Conservation (phyloP, 2,888 invertebrate species). For the Eremobia ochroleuca region DNA sequence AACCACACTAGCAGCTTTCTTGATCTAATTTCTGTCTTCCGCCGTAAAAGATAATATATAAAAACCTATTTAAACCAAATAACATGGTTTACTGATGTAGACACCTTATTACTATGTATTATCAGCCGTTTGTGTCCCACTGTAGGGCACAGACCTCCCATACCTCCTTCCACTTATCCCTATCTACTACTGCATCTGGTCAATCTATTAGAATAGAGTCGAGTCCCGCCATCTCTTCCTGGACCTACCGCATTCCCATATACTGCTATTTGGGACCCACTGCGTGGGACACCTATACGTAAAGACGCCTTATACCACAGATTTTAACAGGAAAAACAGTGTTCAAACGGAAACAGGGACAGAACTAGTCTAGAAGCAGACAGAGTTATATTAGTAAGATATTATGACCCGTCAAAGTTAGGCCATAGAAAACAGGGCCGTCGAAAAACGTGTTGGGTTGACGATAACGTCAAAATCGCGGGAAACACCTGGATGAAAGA, state of each 20-base stretch:
- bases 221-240: not conserved
- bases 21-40: no score
- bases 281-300: not conserved
- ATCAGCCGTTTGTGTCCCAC: not conserved
- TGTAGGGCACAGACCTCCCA: not conserved
- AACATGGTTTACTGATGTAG: no score
- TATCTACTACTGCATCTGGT: not conserved
- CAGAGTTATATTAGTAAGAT: not conserved
- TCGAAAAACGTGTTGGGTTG: no score
- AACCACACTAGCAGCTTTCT: no score
- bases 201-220: not conserved
- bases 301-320: not conserved
- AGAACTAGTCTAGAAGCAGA: not conserved
- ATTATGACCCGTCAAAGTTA: not conserved
- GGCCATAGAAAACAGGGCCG: not conserved
- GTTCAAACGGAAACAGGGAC: not conserved
- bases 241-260: not conserved
- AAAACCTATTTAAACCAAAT: no score
- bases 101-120: not conserved
- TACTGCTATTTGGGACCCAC: not conserved
- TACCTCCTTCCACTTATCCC: not conserved
- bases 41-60: no score
- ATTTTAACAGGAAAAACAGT: not conserved
- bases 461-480: no score
- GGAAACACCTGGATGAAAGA: not conserved